A percentile compares a stretch with the other conserved stretches of the same genome.
phyloP scores from a whole-genome alignment of 2,888 invertebrate genomes.

The Harpalus rubripes region DNA sequence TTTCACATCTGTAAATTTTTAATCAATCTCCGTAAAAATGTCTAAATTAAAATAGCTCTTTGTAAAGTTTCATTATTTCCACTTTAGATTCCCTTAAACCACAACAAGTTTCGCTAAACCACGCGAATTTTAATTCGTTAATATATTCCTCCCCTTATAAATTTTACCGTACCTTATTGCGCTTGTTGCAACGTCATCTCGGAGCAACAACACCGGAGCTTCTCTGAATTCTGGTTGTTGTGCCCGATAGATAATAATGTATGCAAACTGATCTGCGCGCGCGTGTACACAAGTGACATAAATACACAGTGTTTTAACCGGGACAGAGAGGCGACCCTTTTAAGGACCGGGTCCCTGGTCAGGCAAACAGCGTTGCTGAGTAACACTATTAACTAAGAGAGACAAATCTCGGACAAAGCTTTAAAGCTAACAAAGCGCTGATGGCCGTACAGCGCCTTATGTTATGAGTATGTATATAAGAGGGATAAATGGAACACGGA shows the following conservation, averaged over 20 bases:
- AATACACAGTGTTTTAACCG: slow-evolving; percentile 33
- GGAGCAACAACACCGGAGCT: neutral
- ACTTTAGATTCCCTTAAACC: neutral
- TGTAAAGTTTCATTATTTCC: neutral
- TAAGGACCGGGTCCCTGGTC: slow-evolving; percentile 46
- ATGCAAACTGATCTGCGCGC: slow-evolving; percentile 58
- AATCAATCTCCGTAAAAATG: neutral
- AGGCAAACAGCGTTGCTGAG: slow-evolving; percentile 42
- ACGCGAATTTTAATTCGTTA: slow-evolving; percentile 16
- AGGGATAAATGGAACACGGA: neutral
- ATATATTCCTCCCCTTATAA: slow-evolving; percentile 27
- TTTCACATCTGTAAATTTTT: no score
- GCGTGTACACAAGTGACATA: slow-evolving; percentile 52
- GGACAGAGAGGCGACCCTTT: slow-evolving; percentile 32
- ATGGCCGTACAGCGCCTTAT: neutral
- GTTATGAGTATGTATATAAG: neutral
- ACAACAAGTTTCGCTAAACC: neutral
- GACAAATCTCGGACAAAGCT: slow-evolving; percentile 61
- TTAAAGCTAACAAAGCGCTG: slow-evolving; percentile 62
- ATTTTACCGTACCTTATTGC: slow-evolving; percentile 8
- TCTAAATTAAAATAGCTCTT: neutral
- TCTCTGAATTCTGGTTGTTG: neutral
- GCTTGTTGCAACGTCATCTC: neutral
- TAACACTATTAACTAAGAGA: slow-evolving; percentile 65
- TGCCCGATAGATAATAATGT: slow-evolving; percentile 55